Evolutionary conservation across 2,888 invertebrate genomes (phyloP), one percentile per base, ranked within the genome.

Genomic region (Hofmannophila pseudospretella): DNA sequence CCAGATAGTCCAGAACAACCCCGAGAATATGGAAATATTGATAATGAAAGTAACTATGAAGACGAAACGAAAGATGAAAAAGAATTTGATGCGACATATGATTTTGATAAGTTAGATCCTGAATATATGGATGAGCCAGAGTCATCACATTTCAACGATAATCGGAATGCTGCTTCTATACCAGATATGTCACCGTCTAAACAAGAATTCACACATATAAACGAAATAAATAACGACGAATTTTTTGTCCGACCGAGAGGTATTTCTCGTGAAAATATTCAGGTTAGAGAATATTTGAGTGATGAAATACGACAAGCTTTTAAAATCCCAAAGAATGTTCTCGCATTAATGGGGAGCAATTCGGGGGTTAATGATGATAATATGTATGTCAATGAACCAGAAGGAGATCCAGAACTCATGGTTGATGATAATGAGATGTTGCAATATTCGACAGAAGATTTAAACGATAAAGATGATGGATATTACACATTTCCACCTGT

Each of bases 201-300:
- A 55, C 73, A 76, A 74, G 81, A 86, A 72, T 79, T 76, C 67
- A 81, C 76, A 55, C 84, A 73, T 68, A 89, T 96, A 58, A 95
- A 95, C 78, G 94, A 95, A 82, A 93, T 95, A 49, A 92, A 95
- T 65, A 93, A 94, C 28, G 95, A 96, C 72, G 95, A 96, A 80
- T 96, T 95, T 84, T 94, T 95, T 69, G 86, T 95, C 43, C 89
- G 95, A 51, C 93, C 93, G 72, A 92, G 93, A 67, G 95, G 94
- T 44, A 92, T 94, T 61, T 94, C 94, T 47, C 92, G 92, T 60
- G 94, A 94, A 73, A 92, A 94, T 78, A 93, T 94, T 64, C 92
- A 93, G 72, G 88, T 94, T 40, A 92, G 93, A 42, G 90, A 91
- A 69, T 94, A 93, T 61, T 88, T 95, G 38, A 93, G 92, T 58